phyloP scores from a whole-genome alignment of 2,888 invertebrate genomes.

The Andricus quercusramuli region DNA sequence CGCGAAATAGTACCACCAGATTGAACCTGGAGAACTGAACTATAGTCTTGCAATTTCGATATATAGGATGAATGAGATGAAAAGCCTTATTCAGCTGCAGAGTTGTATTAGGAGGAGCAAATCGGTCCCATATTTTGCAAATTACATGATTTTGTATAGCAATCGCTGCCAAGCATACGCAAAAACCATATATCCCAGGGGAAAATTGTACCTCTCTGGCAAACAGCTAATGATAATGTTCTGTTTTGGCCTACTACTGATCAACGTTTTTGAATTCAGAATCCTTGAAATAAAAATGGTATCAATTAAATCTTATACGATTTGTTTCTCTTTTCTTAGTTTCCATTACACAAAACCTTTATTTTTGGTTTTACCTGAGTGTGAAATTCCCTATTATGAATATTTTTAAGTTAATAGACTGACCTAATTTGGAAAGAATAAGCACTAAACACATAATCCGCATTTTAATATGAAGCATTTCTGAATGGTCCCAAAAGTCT shows the following conservation, averaged over 20 bases:
- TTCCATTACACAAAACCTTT: too few relatives aligned
- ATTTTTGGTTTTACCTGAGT: too few relatives aligned
- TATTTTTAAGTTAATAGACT: not conserved
- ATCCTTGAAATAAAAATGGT: too few relatives aligned
- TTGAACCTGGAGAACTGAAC: slow-evolving; percentile 57
- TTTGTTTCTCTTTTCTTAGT: too few relatives aligned
- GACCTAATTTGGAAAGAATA: not conserved
- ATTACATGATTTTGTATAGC: not conserved
- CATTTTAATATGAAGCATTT: not conserved
- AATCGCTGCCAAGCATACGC: too few relatives aligned
- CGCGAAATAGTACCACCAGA: slow-evolving; percentile 63
- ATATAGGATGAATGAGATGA: not conserved
- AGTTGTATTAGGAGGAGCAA: not conserved
- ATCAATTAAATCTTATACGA: too few relatives aligned
- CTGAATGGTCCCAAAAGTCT: not conserved
- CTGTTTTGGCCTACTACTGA: too few relatives aligned
- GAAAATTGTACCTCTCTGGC: too few relatives aligned
- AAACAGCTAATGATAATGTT: too few relatives aligned
- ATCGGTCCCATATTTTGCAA: not conserved
- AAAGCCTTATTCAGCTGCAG: not conserved
- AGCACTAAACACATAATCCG: not conserved
- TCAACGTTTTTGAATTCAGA: too few relatives aligned
- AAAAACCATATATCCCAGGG: too few relatives aligned
- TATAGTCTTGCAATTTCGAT: not conserved
- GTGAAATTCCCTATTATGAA: not conserved